Base-by-base conservation (phyloP, 2,797 vertebrate genomes). In the Gallinago nigripennis region DNA sequence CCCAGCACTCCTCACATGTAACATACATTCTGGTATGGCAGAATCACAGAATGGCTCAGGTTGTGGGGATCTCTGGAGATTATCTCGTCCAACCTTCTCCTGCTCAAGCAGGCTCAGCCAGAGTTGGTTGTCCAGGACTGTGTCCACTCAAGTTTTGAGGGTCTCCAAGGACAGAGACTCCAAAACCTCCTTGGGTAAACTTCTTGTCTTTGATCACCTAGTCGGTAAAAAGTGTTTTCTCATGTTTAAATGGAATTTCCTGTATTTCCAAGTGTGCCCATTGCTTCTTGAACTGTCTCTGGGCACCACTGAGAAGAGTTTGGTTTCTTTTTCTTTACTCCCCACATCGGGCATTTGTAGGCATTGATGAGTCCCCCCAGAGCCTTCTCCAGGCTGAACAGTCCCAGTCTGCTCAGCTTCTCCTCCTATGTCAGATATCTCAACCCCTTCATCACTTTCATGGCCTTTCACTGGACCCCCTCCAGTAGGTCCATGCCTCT, bases 1-100 rank as follows among this genome's bases (percentile, higher is more conserved):
- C 61, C 21, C 53, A 71, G 31, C 4, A 51, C 45, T n/a, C 27
- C 30, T 35, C 3, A 1, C 15, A 19, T 0, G 0, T 46, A 30
- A 21, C 9, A 21, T 2, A 1, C 50, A 20, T n/a, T 54, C n/a
- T 0, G 1, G 6, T 46, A 19, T 19, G 0, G 0, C n/a, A 37
- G 72, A 73, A 70, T 27, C 33, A 46, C 12, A 30, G 39, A 30
- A 70, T 5, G 7, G 43, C 43, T 77, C 60, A 50, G 45, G 30
- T 45, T 7, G 11, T 3, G 3, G 24, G 20, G 35, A 45, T 10
- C 21, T 58, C 56, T 46, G 1, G 0, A 71, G 16, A 51, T 11
- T 1, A 0, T 5, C 31, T 68, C 14, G 37, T 53, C 37, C 70
- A 68, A n/a, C 9, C 13, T 25, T 11, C 9, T 15, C 5, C 28